Evolutionary conservation across 1,140 invertebrate species (phyloP).

Genomic region (Hydropsyche tenuis): DNA sequence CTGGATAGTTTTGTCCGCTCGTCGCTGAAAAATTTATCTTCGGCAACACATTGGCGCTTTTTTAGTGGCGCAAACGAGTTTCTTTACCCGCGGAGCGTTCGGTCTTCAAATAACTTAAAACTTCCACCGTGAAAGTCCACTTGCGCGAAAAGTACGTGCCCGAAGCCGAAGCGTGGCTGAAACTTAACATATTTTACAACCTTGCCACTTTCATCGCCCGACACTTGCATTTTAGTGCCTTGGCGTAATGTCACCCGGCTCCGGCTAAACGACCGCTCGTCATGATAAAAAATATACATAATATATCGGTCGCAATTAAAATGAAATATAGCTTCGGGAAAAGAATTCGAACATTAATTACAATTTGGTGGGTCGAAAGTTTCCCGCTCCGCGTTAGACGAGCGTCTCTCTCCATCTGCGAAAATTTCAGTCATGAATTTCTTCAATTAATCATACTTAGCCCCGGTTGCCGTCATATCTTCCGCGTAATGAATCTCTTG

Average conservation of each 20-base stretch:
- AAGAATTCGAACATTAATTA: conserved; percentile 33
- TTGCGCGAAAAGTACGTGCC: neutral
- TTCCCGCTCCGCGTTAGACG: neutral
- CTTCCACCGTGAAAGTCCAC: neutral
- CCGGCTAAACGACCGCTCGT: conserved; percentile 1
- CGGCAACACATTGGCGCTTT: conserved; percentile 1
- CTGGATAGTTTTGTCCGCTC: no score
- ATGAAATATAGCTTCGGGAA: neutral
- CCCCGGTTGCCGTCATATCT: conserved; percentile 48
- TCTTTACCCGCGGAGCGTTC: neutral
- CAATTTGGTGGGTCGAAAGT: conserved; percentile 26
- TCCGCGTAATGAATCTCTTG: conserved; percentile 49
- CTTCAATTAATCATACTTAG: conserved; percentile 51
- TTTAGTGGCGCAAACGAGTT: neutral
- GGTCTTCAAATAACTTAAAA: conserved; percentile 22
- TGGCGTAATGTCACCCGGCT: neutral
- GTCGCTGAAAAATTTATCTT: no score
- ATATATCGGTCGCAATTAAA: conserved; percentile 9
- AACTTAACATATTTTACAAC: conserved; percentile 16
- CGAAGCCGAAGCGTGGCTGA: neutral
- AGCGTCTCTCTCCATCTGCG: conserved; percentile 5
- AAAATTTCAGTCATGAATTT: conserved; percentile 50
- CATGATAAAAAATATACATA: no score
- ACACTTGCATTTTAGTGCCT: conserved; percentile 17
- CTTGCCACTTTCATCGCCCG: neutral